Evolutionary conservation across 2,888 invertebrate genomes (phyloP).

Genomic region (Lasioglossum marginatum): DNA sequence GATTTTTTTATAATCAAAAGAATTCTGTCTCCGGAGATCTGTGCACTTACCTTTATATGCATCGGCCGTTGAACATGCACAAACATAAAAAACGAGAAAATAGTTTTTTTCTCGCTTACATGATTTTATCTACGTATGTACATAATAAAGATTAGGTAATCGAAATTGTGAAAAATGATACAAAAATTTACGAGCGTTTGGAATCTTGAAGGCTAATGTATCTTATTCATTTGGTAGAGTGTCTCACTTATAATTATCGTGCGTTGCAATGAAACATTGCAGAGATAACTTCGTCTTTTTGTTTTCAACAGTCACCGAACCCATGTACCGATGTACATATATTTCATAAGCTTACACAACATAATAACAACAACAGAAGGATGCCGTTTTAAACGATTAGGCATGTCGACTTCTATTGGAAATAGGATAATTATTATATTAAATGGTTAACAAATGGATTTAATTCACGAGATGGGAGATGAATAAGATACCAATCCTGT

Average conservation of each 20-base stretch:
- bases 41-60: slow-evolving; percentile 60
- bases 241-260: slow-evolving; percentile 21
- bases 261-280: slow-evolving; percentile 41
- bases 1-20: slow-evolving; percentile 23
- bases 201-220: slow-evolving; percentile 57
- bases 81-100: slow-evolving; percentile 42
- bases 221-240: slow-evolving; percentile 57
- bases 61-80: slow-evolving; percentile 63
- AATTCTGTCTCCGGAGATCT: slow-evolving; percentile 48
- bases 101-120: slow-evolving; percentile 43
- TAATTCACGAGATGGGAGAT: slow-evolving; percentile 63
- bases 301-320: slow-evolving; percentile 46
- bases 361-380: slow-evolving; percentile 36
- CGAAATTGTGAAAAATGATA: slow-evolving; percentile 68
- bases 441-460: slow-evolving; percentile 65
- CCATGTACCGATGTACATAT: slow-evolving; percentile 62
- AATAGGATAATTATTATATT: slow-evolving; percentile 67
- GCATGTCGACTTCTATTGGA: slow-evolving; percentile 67
- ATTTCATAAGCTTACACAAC: slow-evolving; percentile 49
- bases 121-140: slow-evolving; percentile 65
- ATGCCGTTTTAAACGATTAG: slow-evolving; percentile 59
- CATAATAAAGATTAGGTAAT: slow-evolving; percentile 70
- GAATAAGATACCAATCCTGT: slow-evolving; percentile 68
- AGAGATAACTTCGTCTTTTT: slow-evolving; percentile 31
- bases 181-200: slow-evolving; percentile 55